phyloP scores from a whole-genome alignment of 2,888 invertebrate species.

The Rotaria macrura region DNA sequence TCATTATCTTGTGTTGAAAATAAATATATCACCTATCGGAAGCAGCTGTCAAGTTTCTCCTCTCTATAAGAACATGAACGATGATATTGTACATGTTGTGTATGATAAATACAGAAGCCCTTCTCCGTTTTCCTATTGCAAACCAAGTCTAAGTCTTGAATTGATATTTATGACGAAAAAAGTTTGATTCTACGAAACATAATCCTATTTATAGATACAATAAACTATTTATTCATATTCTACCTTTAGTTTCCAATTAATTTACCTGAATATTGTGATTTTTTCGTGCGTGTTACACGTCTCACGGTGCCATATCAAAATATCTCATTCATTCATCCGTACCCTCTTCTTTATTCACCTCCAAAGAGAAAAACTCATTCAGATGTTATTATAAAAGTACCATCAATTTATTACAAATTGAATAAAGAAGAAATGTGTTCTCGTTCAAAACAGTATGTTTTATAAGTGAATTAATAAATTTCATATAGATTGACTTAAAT shows the following conservation, averaged over 20 bases:
- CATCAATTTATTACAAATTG: background rate
- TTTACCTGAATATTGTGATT: background rate
- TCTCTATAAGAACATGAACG: background rate
- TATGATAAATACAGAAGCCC: no score
- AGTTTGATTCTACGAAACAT: no score
- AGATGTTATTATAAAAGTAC: background rate
- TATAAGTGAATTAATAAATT: background rate
- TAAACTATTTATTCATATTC: background rate
- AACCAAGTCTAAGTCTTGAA: no score
- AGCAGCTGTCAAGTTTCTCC: background rate
- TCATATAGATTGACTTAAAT: background rate
- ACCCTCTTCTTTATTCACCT: background rate
- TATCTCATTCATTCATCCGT: background rate
- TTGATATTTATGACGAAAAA: no score
- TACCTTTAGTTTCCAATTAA: background rate
- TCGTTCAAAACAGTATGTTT: background rate
- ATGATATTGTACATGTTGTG: background rate
- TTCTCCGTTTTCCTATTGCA: no score
- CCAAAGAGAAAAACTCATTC: background rate
- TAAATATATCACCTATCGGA: background rate
- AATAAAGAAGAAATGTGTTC: background rate
- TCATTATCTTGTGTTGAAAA: background rate
- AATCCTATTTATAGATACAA: no score
- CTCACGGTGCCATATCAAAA: background rate
- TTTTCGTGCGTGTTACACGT: background rate